phyloP scores from a whole-genome alignment of 2,797 vertebrate species.

The Neostethus bicornis region DNA sequence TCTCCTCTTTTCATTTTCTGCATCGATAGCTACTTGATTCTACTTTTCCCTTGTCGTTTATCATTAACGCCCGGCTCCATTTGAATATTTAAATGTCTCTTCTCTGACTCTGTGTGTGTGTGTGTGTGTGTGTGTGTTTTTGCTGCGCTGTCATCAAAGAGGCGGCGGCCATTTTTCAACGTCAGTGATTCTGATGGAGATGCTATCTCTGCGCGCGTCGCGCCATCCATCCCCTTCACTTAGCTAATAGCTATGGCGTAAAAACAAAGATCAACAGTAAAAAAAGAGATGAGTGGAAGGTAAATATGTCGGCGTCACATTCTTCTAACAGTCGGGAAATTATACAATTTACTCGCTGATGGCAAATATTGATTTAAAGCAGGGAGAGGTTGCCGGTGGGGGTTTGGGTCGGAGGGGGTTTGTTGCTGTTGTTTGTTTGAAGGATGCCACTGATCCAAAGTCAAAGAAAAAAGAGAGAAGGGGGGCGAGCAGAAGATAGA shows the following conservation, averaged over 20 bases:
- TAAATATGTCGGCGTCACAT: slow-evolving; percentile 69
- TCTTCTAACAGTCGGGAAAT: slow-evolving; percentile 78
- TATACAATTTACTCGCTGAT: slow-evolving; percentile 80
- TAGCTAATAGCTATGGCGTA: slow-evolving; percentile 77
- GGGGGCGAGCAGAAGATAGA: slow-evolving; percentile 52
- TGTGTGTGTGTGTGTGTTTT: slow-evolving; percentile 37
- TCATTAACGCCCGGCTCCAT: slow-evolving; percentile 79
- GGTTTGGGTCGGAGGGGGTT: slow-evolving; percentile 1
- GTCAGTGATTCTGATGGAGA: slow-evolving; percentile 81
- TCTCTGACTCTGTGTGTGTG: slow-evolving; percentile 38
- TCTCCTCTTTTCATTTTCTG: slow-evolving; percentile 84
- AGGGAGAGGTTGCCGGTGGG: slow-evolving; percentile 16
- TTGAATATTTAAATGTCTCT: slow-evolving; percentile 85
- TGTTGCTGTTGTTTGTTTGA: slow-evolving; percentile 69
- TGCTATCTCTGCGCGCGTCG: slow-evolving; percentile 73
- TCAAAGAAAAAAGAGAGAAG: slow-evolving; percentile 61
- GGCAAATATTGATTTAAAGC: slow-evolving; percentile 83
- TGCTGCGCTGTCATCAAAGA: slow-evolving; percentile 76
- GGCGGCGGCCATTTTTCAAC: slow-evolving; percentile 80
- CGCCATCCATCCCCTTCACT: slow-evolving; percentile 83
- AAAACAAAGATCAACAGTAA: slow-evolving; percentile 53
- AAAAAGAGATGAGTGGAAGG: slow-evolving; percentile 54
- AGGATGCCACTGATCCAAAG: slow-evolving; percentile 77
- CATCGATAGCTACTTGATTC: slow-evolving; percentile 85
- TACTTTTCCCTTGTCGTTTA: slow-evolving; percentile 83